Percentiles rank a stretch among this genome's conserved stretches.
Evolutionary conservation across 2,797 vertebrate genomes (phyloP).

Genomic region (Lateolabrax maculatus): DNA sequence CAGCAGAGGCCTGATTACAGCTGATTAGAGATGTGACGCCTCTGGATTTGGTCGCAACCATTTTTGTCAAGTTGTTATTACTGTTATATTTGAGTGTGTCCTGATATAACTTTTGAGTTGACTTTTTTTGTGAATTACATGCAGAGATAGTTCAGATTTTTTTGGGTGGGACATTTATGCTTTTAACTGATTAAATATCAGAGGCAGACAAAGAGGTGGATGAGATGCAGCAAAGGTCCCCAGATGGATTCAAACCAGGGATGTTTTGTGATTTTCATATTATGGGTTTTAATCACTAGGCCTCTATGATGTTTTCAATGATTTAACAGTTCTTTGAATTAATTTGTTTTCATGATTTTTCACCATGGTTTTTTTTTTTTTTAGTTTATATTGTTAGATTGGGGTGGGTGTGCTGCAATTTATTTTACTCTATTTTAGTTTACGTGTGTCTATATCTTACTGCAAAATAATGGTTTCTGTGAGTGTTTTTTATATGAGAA

Average conservation of each 20-base stretch:
- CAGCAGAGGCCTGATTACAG: no score
- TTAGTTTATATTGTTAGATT: background rate
- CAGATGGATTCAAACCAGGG: background rate
- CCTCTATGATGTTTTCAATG: background rate
- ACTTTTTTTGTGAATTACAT: background rate
- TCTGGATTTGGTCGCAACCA: background rate
- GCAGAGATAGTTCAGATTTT: background rate
- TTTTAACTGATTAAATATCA: background rate
- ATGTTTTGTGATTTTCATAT: background rate
- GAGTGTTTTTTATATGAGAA: no score
- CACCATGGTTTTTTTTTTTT: background rate
- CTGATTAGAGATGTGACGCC: no score
- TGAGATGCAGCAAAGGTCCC: background rate
- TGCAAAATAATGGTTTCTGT: no score
- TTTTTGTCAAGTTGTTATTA: background rate
- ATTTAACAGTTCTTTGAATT: background rate
- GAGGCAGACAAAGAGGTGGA: background rate
- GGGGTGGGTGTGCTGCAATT: background rate
- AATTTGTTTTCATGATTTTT: background rate
- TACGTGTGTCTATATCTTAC: no score
- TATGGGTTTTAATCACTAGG: no score
- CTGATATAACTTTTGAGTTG: background rate
- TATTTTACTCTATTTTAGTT: no score
- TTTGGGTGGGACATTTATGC: background rate
- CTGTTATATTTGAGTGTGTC: background rate